These are phyloP conservation scores for Blennius ocellaris DNA, from an alignment of 2,113 vertebrate species.

Conservation along the genomic window DNA sequence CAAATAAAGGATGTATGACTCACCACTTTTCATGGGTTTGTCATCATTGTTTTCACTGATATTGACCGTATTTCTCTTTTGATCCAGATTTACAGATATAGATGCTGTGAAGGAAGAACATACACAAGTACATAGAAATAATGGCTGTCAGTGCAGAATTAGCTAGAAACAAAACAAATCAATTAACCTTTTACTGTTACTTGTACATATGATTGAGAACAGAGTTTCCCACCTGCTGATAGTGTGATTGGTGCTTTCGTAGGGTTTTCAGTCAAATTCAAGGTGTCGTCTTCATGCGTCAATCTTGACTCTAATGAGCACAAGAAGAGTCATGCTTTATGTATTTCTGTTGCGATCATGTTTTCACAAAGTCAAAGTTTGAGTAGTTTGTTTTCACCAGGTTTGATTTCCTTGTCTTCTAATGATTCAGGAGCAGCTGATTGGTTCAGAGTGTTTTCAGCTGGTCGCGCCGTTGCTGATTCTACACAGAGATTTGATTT, in stretches of 20 bases:
- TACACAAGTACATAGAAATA: neutral
- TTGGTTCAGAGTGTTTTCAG: too few species aligned
- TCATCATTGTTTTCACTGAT: slow-evolving; percentile 66
- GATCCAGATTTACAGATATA: slow-evolving; percentile 72
- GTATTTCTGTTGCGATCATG: neutral
- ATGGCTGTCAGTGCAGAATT: neutral
- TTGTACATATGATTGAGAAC: neutral
- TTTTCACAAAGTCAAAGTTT: neutral
- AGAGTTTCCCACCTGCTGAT: slow-evolving; percentile 29
- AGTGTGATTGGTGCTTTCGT: slow-evolving; percentile 13
- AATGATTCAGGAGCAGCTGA: neutral
- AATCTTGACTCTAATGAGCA: slow-evolving; percentile 7
- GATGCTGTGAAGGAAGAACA: slow-evolving; percentile 25
- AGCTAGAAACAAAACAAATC: neutral
- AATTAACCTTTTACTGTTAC: neutral
- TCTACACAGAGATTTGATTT: too few species aligned
- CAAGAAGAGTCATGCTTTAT: neutral
- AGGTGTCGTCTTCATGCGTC: slow-evolving; percentile 3
- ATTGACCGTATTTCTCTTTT: slow-evolving; percentile 81
- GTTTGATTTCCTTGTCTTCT: neutral
- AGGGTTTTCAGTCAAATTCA: neutral
- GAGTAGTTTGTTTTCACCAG: neutral
- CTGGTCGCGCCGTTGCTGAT: too few species aligned
- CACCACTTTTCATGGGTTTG: slow-evolving; percentile 81
- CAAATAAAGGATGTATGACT: neutral